Evolutionary conservation across 92 coral and sea anemone species (phyloP), one percentile per base, ranked within the genome.

Genomic region (Porites divaricata): DNA sequence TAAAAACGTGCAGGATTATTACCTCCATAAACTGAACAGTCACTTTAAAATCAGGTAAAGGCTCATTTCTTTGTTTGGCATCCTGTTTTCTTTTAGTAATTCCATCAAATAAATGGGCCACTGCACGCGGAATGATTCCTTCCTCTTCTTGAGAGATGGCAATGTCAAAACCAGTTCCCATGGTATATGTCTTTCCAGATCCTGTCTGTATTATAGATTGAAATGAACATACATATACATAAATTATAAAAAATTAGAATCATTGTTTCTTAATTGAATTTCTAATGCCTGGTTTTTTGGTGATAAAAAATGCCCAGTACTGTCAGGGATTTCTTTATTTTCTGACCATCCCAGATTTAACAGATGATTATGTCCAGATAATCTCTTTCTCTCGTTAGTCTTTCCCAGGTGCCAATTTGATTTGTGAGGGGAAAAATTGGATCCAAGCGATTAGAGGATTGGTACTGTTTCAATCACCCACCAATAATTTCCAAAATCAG

Each of bases 121-220:
- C 99, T 45, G 99, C 99, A 22, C 99, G 86, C 0, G 99, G 99
- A 13, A 97, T 79, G 69, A 95, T 97, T 14, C 99, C 99, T 65
- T 95, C 99, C 77, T 95, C 99, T 52, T 95, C 98, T 28, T 88
- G 88, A 54, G 90, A 77, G 4, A 87, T 89, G 69, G 93, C 90
- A 4, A 97, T 91, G 84, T 97, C 99, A 93, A 97, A 97, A 25
- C 99, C 99, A 8, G 99, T 97, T 14, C 99, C 99, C 99, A 96
- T 97, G 10, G 99, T 94, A 80, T 95, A 97, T 0, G 99, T 97
- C 69, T 97, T 97, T 9, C 99, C 99, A 41, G 99, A 90, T 72
- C 99, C 99, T 76, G 99, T 97, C 98, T 97, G 85, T 17, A 80
- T 64, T 68, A 75, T 23, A 22, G 56, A 85, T 19, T 51, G 52